Percentiles rank a stretch among this genome's conserved stretches.
Evolutionary conservation across 2,888 invertebrate species (phyloP).

Genomic region (Halictus quadricinctus): DNA sequence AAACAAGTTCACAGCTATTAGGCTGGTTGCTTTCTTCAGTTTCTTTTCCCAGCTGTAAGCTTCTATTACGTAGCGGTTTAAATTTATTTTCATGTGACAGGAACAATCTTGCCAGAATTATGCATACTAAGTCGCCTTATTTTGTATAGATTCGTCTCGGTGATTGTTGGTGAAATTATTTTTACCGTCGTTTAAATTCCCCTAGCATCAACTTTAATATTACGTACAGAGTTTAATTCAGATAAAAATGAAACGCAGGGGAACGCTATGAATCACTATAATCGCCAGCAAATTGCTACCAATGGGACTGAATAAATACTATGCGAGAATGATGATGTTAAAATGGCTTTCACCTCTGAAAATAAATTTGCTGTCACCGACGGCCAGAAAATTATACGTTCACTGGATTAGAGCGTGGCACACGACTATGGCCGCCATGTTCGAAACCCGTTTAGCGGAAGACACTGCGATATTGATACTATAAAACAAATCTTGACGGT

Average conservation of each 20-base stretch:
- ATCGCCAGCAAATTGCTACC: neutral
- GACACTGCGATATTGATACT: neutral
- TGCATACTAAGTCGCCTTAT: neutral
- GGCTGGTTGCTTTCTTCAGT: neutral
- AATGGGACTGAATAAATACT: neutral
- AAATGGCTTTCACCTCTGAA: constrained; percentile 11
- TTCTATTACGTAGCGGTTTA: neutral
- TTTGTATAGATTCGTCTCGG: neutral
- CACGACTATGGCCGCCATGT: neutral
- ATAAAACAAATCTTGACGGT: neutral
- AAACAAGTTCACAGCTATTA: neutral
- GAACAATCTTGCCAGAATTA: neutral
- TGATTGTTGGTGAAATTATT: too few species aligned
- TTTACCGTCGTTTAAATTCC: neutral
- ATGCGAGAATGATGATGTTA: constrained; percentile 15
- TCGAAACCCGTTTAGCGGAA: constrained; percentile 1
- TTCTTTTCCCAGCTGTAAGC: neutral
- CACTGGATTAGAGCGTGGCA: neutral
- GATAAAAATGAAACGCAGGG: neutral
- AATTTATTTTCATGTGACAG: too few species aligned
- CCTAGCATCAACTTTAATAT: neutral
- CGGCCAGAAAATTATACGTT: constrained; percentile 22
- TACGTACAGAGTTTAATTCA: neutral
- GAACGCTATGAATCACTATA: neutral
- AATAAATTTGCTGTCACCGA: constrained; percentile 3